phyloP scores from a whole-genome alignment of 2,888 invertebrate species.

The Cenopis cana region DNA sequence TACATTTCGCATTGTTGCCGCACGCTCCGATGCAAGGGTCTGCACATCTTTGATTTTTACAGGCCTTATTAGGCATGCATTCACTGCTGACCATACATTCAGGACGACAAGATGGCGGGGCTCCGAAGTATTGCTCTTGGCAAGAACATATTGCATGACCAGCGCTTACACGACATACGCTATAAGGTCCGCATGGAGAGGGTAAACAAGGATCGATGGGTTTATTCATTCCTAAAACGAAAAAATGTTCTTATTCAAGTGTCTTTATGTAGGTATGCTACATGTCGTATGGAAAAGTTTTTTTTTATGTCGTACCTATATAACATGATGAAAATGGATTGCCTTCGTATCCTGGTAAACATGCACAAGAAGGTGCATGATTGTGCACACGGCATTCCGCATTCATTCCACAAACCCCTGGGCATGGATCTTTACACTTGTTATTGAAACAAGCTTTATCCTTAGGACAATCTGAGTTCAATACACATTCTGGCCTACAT shows the following conservation, averaged over 20 bases:
- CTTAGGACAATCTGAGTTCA: slow-evolving; percentile 92
- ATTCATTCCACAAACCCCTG: slow-evolving; percentile 92
- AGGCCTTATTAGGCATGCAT: slow-evolving; percentile 92
- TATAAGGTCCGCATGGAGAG: slow-evolving; percentile 92
- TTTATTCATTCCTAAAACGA: slow-evolving; percentile 70
- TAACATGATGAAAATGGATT: slow-evolving; percentile 92
- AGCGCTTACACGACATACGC: slow-evolving; percentile 89
- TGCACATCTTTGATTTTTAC: slow-evolving; percentile 91
- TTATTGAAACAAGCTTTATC: slow-evolving; percentile 92
- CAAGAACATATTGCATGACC: slow-evolving; percentile 93
- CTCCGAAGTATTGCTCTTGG: slow-evolving; percentile 90
- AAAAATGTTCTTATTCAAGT: slow-evolving; percentile 20
- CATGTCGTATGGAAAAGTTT: background rate
- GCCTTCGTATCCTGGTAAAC: slow-evolving; percentile 90
- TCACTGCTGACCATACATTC: slow-evolving; percentile 94
- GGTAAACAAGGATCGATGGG: slow-evolving; percentile 85
- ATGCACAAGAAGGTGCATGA: slow-evolving; percentile 92
- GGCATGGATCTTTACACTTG: slow-evolving; percentile 93
- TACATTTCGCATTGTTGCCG: slow-evolving; percentile 92
- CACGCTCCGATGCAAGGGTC: slow-evolving; percentile 94
- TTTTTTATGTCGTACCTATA: slow-evolving; percentile 66
- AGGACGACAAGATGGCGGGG: slow-evolving; percentile 91
- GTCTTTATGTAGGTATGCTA: background rate
- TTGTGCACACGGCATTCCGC: slow-evolving; percentile 93
- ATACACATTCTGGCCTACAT: slow-evolving; percentile 95